phyloP scores from a whole-genome alignment of 2,113 vertebrate species.

The Ictalurus furcatus region DNA sequence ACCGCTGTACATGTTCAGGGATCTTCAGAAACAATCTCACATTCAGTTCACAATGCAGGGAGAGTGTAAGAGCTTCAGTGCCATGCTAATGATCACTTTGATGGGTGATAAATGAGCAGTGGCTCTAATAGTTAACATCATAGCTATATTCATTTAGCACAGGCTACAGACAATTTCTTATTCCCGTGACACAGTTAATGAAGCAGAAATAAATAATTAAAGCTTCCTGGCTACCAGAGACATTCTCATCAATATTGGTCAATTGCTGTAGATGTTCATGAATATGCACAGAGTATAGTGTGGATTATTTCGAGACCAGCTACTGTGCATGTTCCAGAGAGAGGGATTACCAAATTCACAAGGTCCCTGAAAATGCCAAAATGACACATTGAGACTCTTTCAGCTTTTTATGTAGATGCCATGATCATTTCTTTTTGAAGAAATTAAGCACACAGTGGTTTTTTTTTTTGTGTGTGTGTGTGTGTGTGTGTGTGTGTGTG shows the following conservation, averaged over 20 bases:
- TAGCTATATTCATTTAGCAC: conserved; percentile 37
- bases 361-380: background rate
- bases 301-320: background rate
- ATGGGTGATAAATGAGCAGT: conserved; percentile 16
- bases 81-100: background rate
- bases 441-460: background rate
- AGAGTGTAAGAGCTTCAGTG: background rate
- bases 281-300: conserved; percentile 10
- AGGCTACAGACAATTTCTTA: background rate
- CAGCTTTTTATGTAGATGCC: background rate
- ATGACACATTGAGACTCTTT: background rate
- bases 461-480: too few species aligned
- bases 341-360: background rate
- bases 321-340: background rate
- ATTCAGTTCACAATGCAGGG: background rate
- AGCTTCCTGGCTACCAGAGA: conserved; percentile 2
- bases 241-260: conserved; percentile 26
- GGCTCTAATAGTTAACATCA: conserved; percentile 23
- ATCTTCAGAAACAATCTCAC: background rate
- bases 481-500: too few species aligned
- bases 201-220: conserved; percentile 24
- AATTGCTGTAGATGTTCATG: conserved; percentile 17
- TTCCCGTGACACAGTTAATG: conserved; percentile 20
- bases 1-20: background rate
- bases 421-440: background rate